Base-by-base conservation (phyloP, 2,797 vertebrate species). In the Hephaestus fuliginosus region DNA sequence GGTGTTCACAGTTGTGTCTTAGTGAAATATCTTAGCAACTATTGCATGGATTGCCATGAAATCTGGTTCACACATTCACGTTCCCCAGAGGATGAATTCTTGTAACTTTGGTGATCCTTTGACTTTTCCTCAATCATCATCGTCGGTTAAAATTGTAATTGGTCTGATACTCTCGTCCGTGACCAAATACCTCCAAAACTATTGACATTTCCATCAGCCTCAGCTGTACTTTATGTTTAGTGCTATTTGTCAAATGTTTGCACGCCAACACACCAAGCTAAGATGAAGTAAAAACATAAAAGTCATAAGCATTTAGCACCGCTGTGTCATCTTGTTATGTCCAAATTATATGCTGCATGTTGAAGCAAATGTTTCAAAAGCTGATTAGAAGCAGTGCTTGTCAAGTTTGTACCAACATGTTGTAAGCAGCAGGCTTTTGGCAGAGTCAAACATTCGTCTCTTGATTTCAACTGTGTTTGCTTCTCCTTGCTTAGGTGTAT, bases 401-500 rank as follows among this genome's bases (percentile, higher is more conserved):
- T 9, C 58, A 17, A 73, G 2, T 75, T 66, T 64, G 10, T 30
- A 58, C 7, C 43, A 66, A 28, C 48, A 22, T 72, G 15, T 28
- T 55, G n/a, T 18, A 69, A 22, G 25, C 41, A 20, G 58, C n/a
- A 48, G 28, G 12, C 25, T n/a, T 49, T 28, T 33, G 4, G 4
- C 53, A 9, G 7, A 46, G 41, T 46, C 62, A 57, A 14, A 55
- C 33, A 20, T 58, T 36, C 0, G 0, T 60, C 28, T 48, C 10
- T 5, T 18, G 12, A n/a, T 17, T 33, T 14, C 33, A 2, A 1
- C 46, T 79, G n/a, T 43, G 33, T 66, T 41, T 74, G 11, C 22
- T 18, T 67, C 53, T 64, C 46, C 30, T 53, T 70, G 15, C 22
- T 77, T 7, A 2, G 11, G 74, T 66, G 41, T 60, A 30, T 44